A percentile compares a stretch with the other conserved stretches of the same genome.
Evolutionary conservation across 1,140 invertebrate species (phyloP).

Genomic region (Potamilus streckersoni): DNA sequence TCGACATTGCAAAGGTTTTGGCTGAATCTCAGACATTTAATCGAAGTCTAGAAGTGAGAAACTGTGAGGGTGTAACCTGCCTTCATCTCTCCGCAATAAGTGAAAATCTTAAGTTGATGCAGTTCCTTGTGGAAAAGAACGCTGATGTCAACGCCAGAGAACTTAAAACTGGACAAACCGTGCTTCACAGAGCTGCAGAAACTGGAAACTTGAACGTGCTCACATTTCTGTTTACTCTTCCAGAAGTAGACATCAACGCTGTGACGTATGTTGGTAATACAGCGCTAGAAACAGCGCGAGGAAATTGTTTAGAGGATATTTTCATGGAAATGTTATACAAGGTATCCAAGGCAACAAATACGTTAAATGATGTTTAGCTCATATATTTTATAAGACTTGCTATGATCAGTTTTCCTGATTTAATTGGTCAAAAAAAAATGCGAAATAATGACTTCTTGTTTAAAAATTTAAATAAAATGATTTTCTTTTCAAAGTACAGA

Average conservation of each 20-base stretch:
- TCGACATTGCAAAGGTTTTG: slow-evolving; percentile 72
- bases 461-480: too few species aligned
- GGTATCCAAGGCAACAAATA: too few species aligned
- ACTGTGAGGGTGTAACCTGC: slow-evolving; percentile 84
- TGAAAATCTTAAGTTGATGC: slow-evolving; percentile 9
- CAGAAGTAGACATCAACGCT: slow-evolving; percentile 22
- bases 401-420: too few species aligned
- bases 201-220: slow-evolving; percentile 22
- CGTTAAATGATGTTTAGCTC: too few species aligned
- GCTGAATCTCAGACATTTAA: slow-evolving; percentile 67
- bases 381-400: too few species aligned
- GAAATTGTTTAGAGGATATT: too few species aligned
- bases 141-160: slow-evolving; percentile 76
- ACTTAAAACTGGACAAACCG: slow-evolving; percentile 43
- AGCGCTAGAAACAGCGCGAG: slow-evolving; percentile 21
- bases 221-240: slow-evolving; percentile 14
- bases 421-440: too few species aligned
- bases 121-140: slow-evolving; percentile 25
- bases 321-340: too few species aligned
- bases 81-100: slow-evolving; percentile 33
- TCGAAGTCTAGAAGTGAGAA: slow-evolving; percentile 75
- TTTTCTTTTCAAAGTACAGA: too few species aligned
- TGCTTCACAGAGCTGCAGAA: slow-evolving; percentile 42
- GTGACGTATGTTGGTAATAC: slow-evolving; percentile 20
- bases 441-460: too few species aligned